A percentile compares a stretch with the other conserved stretches of the same genome.
Evolutionary conservation across 2,888 invertebrate genomes (phyloP).

Genomic region (Agrilus biguttatus): DNA sequence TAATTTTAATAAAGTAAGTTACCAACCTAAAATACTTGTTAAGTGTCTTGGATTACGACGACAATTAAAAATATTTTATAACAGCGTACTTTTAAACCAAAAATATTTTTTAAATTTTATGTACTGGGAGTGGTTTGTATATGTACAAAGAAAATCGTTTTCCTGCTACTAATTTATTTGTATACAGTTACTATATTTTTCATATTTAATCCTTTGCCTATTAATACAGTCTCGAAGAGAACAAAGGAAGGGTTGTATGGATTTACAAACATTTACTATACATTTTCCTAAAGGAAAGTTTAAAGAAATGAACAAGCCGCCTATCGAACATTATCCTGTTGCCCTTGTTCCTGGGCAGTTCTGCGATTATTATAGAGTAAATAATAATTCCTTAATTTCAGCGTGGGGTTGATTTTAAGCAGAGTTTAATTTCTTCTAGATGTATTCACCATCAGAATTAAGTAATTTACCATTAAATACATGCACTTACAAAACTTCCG

Average conservation of each 20-base stretch:
- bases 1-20: slow-evolving; percentile 53
- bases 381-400: not conserved
- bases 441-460: slow-evolving; percentile 69
- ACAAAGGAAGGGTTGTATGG: slow-evolving; percentile 70
- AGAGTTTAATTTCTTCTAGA: slow-evolving; percentile 16
- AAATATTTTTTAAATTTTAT: slow-evolving; percentile 5
- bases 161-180: not conserved
- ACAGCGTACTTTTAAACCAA: not conserved
- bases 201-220: slow-evolving; percentile 5
- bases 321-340: slow-evolving; percentile 69
- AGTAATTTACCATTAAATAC: slow-evolving; percentile 90
- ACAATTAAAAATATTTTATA: not conserved
- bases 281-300: slow-evolving; percentile 52
- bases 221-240: slow-evolving; percentile 43
- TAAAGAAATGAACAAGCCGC: slow-evolving; percentile 32
- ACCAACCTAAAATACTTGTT: no score
- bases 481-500: slow-evolving; percentile 51
- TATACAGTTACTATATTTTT: not conserved
- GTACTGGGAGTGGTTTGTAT: not conserved
- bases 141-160: not conserved
- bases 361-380: slow-evolving; percentile 63
- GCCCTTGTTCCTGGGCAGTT: slow-evolving; percentile 95
- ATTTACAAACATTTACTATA: slow-evolving; percentile 81
- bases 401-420: not conserved
- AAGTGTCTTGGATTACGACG: not conserved